Conservation (phyloP, 2,888 invertebrate genomes). For the Troides aeacus region DNA sequence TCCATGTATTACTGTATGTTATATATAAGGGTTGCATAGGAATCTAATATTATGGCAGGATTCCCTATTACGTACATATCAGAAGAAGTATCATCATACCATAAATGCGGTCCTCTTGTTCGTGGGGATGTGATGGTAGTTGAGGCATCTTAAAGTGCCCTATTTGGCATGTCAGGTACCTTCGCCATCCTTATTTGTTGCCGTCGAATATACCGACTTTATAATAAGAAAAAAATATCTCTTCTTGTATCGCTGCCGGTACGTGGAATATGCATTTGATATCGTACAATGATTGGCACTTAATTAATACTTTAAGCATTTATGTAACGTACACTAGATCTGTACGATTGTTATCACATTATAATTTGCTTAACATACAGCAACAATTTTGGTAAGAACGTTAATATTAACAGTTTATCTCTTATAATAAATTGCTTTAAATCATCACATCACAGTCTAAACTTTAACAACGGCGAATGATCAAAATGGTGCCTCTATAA, state of each 20-base stretch:
- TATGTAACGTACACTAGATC: too few species aligned
- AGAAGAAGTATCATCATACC: constrained; percentile 37
- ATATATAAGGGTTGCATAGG: neutral
- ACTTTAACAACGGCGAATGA: too few species aligned
- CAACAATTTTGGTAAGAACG: too few species aligned
- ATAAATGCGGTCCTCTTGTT: constrained; percentile 37
- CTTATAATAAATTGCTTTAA: too few species aligned
- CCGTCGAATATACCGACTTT: constrained; percentile 31
- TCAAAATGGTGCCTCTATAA: too few species aligned
- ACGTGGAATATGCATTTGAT: constrained; percentile 11
- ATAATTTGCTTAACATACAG: too few species aligned
- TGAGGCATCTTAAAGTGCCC: constrained; percentile 43
- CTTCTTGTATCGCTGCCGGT: constrained; percentile 9
- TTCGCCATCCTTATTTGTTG: constrained; percentile 41
- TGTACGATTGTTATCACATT: too few species aligned
- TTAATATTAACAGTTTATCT: too few species aligned
- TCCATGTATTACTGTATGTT: too few species aligned
- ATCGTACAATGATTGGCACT: neutral
- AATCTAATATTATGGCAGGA: constrained; percentile 12
- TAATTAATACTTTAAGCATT: too few species aligned
- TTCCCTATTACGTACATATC: constrained; percentile 29
- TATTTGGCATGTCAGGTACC: constrained; percentile 45
- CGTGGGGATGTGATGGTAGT: constrained; percentile 48
- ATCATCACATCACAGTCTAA: too few species aligned
- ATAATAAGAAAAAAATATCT: constrained; percentile 17